Percentiles rank a stretch among this genome's conserved stretches.
These are phyloP conservation scores for Dasyornis broadbenti DNA, from an alignment of 2,113 vertebrate genomes.

Conservation along the genomic window DNA sequence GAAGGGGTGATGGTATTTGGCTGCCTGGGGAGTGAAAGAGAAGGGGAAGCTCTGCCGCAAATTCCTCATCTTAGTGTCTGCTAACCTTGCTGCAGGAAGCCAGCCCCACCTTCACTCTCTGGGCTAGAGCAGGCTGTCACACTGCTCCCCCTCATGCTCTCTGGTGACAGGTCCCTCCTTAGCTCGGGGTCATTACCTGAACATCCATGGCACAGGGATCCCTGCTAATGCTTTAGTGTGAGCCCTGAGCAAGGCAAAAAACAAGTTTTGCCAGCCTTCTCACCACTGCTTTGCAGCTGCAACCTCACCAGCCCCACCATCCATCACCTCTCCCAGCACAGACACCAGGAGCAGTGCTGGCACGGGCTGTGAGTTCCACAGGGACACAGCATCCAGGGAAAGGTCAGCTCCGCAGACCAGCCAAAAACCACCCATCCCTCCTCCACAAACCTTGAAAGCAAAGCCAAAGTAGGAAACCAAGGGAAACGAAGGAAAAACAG, in stretches of 20 bases:
- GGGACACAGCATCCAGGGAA: not conserved
- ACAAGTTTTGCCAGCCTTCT: not conserved
- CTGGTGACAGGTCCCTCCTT: not conserved
- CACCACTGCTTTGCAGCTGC: not conserved
- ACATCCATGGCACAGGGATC: not conserved
- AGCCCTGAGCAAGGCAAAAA: not conserved
- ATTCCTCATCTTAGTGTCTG: not conserved
- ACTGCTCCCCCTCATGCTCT: not conserved
- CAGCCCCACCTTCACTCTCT: not conserved
- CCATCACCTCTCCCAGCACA: not conserved
- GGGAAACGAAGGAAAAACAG: not conserved
- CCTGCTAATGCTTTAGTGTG: fast-evolving
- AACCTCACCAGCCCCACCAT: not conserved
- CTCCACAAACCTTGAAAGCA: not conserved
- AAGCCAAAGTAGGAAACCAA: not conserved
- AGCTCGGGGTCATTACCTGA: not conserved
- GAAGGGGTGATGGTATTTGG: not conserved
- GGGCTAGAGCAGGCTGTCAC: not conserved
- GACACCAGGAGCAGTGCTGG: not conserved
- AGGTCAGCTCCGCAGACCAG: not conserved
- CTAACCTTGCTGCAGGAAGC: not conserved
- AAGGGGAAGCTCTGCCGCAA: not conserved
- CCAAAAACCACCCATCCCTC: not conserved
- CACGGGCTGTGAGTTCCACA: not conserved
- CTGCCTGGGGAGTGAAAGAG: not conserved